Base-by-base conservation (phyloP, 2,113 vertebrate species). In the Brienomyrus longianalis region DNA sequence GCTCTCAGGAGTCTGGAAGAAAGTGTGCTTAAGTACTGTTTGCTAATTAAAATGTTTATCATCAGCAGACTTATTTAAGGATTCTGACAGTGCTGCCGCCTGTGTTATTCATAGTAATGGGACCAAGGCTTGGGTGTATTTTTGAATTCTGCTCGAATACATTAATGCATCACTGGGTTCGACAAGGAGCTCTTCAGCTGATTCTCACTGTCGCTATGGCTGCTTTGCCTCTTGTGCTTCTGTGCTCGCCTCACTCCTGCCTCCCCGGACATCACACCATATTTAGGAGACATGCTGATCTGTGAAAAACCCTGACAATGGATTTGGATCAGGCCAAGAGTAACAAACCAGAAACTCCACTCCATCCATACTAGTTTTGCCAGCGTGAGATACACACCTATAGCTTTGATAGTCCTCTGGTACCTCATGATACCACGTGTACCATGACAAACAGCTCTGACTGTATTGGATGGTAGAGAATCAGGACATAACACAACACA, bases 91-190 rank as follows among this genome's bases (percentile, higher is more conserved):
- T 8, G 11, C 90, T 91, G 91, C 59, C 91, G 88, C 88, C 91
- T 91, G 43, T 91, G 92, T 86, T 94, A 93, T 94, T 94, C 92
- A 91, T 91, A 92, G 92, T 90, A 93, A 93, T 91, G 90, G 93
- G 90, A 90, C 92, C 91, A 90, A 91, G 90, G 88, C 88, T 87
- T 47, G 47, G 45, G 51, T 89, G 47, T 84, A 93, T 93, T 95
- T 95, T 94, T 93, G 92, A 93, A 91, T 74, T 62, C 93, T 91
- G 93, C 92, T 83, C 92, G 91, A 89, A 90, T 93, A 93, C 86
- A 90, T 92, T 91, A 90, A 93, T 91, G 92, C 93, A 91, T 90
- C 93, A 91, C 92, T 92, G 62, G 88, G 62, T 15, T 85, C 43
- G 3, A 66, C 19, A 59, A 48, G 35, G 85, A 83, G 50, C 3